Conservation (phyloP, 2,797 vertebrate species). For the Spinus olivaceus region DNA sequence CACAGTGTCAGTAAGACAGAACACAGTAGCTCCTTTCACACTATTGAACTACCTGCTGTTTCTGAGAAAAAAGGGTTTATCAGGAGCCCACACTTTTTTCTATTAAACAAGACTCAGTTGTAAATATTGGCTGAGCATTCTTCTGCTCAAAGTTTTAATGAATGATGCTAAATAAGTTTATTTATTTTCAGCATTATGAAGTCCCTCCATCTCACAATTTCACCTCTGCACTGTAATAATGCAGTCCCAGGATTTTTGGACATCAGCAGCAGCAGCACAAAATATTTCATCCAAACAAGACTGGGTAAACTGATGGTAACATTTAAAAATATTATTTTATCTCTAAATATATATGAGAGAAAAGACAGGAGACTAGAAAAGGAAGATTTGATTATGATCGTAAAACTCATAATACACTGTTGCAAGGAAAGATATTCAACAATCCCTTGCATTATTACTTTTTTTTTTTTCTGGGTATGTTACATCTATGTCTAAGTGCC, state of each 20-base stretch:
- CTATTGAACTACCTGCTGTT: not conserved
- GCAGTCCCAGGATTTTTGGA: not conserved
- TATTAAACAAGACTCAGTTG: not conserved
- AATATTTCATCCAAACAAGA: not conserved
- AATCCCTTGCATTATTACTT: not conserved
- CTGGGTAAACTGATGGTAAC: not conserved
- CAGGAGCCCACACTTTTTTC: not conserved
- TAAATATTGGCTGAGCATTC: not conserved
- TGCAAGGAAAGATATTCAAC: not conserved
- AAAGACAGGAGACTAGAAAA: not conserved
- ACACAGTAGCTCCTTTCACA: not conserved
- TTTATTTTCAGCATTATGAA: not conserved
- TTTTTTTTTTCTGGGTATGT: not conserved
- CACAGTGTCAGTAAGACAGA: not conserved
- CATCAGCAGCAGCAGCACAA: not conserved
- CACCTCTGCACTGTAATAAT: not conserved
- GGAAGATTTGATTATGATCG: not conserved
- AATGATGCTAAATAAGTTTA: not conserved
- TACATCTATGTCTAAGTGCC: not conserved
- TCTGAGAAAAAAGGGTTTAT: not conserved
- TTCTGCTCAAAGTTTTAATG: not conserved
- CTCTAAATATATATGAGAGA: not conserved
- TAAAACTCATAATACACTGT: not conserved
- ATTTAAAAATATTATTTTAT: not conserved
- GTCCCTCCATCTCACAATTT: not conserved